A percentile compares a stretch with the other conserved stretches of the same genome.
phyloP scores from a whole-genome alignment of 2,113 vertebrate genomes.

The Beaufortia kweichowensis region DNA sequence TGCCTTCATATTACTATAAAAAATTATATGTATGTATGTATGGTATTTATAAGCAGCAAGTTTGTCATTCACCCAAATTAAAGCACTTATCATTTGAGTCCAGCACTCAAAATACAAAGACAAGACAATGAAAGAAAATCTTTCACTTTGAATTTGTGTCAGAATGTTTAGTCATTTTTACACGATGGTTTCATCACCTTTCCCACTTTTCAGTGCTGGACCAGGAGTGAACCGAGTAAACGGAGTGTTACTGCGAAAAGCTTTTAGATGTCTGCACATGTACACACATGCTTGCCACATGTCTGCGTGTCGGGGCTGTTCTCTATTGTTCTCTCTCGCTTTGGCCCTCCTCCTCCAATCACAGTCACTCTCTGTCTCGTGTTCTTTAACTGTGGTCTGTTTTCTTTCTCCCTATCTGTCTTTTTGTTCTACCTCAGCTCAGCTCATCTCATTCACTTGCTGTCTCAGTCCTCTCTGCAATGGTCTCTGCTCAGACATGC shows the following conservation, averaged over 20 bases:
- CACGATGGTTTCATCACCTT: no score
- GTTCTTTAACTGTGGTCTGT: constrained; percentile 6
- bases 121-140: no score
- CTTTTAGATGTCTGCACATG: constrained; percentile 58
- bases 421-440: constrained; percentile 37
- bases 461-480: neutral
- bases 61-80: no score
- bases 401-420: constrained; percentile 31
- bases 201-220: neutral
- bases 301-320: constrained; percentile 51
- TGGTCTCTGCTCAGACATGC: neutral
- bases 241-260: neutral
- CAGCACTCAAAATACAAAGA: no score
- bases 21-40: no score
- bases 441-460: constrained; percentile 13
- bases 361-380: constrained; percentile 33
- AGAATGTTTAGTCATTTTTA: no score
- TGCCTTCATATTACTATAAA: no score
- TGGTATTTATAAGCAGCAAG: no score
- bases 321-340: constrained; percentile 48
- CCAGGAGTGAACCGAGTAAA: neutral
- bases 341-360: constrained; percentile 10
- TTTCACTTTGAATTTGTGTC: no score
- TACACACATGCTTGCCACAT: constrained; percentile 67
- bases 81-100: no score